These are phyloP conservation scores for Lepidothrix coronata DNA, from an alignment of 2,113 vertebrate species.

Conservation along the genomic window DNA sequence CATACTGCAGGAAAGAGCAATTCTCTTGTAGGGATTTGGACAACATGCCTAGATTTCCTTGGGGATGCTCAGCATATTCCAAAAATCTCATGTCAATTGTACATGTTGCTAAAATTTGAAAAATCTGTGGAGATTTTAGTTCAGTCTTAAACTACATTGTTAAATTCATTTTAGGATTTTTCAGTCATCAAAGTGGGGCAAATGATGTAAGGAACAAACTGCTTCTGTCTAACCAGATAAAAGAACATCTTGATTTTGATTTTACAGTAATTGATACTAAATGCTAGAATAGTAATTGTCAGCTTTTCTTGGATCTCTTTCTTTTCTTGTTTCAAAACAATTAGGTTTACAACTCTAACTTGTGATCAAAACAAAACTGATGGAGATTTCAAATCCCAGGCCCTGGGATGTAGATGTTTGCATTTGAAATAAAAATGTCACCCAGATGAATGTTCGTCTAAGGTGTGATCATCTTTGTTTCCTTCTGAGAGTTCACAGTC, in stretches of 20 bases:
- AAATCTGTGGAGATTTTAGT: not conserved
- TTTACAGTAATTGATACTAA: not conserved
- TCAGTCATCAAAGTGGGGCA: rapidly evolving
- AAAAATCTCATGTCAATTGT: not conserved
- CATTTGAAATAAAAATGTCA: not conserved
- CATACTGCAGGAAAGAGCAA: not conserved
- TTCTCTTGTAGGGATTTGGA: not conserved
- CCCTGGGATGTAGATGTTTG: not conserved
- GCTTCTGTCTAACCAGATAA: not conserved
- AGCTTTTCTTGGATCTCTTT: not conserved
- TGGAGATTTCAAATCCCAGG: not conserved
- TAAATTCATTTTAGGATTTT: not conserved
- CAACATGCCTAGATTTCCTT: not conserved
- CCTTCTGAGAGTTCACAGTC: not conserved
- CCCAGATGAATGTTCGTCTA: not conserved
- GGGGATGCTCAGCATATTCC: not conserved
- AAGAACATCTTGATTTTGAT: not conserved
- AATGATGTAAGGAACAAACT: not conserved
- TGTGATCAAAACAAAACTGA: not conserved
- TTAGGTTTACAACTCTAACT: not conserved
- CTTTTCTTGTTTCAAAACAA: not conserved
- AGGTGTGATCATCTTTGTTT: not conserved
- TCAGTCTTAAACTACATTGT: not conserved
- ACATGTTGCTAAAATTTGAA: not conserved
- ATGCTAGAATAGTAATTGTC: not conserved